Percentiles rank a stretch among this genome's conserved stretches.
These are phyloP conservation scores for Desoria tigrina DNA, from an alignment of 2,888 invertebrate genomes.

Conservation along the genomic window DNA sequence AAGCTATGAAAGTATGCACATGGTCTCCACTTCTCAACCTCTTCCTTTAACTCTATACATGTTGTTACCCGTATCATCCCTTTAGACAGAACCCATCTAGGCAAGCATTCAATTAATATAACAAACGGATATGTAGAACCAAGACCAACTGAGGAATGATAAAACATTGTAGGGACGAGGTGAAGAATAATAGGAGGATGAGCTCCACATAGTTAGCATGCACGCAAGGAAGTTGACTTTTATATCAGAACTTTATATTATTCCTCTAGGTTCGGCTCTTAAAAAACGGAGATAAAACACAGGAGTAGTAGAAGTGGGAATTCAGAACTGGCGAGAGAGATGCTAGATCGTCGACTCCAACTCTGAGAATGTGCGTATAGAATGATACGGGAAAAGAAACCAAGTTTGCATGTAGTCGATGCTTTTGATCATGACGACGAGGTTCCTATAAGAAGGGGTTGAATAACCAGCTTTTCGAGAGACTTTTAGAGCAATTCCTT, in stretches of 20 bases:
- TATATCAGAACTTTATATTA: no score
- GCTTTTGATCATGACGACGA: no score
- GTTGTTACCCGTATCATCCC: not conserved
- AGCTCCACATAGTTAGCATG: slow-evolving; percentile 23
- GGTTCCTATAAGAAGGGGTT: slow-evolving; percentile 44
- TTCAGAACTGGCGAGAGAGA: no score
- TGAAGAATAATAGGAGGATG: slow-evolving; percentile 3
- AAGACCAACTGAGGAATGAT: slow-evolving; percentile 4
- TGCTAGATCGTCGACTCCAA: no score
- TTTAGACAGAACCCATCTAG: not conserved
- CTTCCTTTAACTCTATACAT: not conserved
- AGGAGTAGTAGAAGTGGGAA: no score
- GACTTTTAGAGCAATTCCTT: slow-evolving; percentile 5
- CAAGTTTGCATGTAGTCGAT: no score
- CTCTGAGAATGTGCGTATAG: no score
- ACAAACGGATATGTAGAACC: slow-evolving; percentile 16
- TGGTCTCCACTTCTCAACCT: no score
- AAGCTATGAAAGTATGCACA: no score
- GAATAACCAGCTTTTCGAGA: slow-evolving; percentile 44
- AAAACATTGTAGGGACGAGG: slow-evolving; percentile 8
- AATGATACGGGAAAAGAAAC: no score
- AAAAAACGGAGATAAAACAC: no score
- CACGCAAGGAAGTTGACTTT: slow-evolving; percentile 15
- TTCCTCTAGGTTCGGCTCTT: no score
- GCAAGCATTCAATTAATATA: slow-evolving; percentile 21